phyloP scores from a whole-genome alignment of 2,888 invertebrate species.

The Noctua fimbriata region DNA sequence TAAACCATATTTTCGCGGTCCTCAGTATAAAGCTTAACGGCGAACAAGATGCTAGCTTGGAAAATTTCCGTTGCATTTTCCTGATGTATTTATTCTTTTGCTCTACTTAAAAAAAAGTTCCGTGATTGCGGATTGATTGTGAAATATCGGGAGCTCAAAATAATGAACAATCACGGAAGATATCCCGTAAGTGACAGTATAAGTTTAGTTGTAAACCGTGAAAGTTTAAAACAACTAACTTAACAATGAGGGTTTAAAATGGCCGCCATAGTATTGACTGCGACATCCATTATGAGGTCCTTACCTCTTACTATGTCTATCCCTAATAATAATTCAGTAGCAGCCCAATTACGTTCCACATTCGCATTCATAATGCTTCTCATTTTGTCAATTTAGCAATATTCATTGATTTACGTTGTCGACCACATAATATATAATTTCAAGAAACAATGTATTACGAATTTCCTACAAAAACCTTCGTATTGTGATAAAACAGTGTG shows the following conservation, averaged over 20 bases:
- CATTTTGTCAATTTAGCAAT: not conserved
- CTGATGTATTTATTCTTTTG: not conserved
- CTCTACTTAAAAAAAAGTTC: not conserved
- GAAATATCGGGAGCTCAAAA: too few species aligned
- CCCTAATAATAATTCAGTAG: not conserved
- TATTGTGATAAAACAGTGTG: not conserved
- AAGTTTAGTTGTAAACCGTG: too few species aligned
- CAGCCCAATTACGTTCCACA: not conserved
- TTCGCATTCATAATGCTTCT: not conserved
- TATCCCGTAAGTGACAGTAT: too few species aligned
- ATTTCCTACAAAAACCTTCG: not conserved
- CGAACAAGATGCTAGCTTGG: not conserved
- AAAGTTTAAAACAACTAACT: too few species aligned
- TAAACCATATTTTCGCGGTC: slow-evolving; percentile 26
- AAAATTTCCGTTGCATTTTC: not conserved
- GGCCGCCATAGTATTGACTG: too few species aligned
- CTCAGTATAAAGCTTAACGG: slow-evolving; percentile 16
- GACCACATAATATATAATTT: not conserved
- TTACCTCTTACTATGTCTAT: not conserved
- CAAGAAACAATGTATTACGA: not conserved
- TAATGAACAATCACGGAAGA: too few species aligned
- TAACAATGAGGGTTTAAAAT: not conserved
- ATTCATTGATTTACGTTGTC: not conserved
- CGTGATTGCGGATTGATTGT: too few species aligned
- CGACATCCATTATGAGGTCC: not conserved